Evolutionary conservation across 2,888 invertebrate species (phyloP).

Genomic region (Apeira syringaria): DNA sequence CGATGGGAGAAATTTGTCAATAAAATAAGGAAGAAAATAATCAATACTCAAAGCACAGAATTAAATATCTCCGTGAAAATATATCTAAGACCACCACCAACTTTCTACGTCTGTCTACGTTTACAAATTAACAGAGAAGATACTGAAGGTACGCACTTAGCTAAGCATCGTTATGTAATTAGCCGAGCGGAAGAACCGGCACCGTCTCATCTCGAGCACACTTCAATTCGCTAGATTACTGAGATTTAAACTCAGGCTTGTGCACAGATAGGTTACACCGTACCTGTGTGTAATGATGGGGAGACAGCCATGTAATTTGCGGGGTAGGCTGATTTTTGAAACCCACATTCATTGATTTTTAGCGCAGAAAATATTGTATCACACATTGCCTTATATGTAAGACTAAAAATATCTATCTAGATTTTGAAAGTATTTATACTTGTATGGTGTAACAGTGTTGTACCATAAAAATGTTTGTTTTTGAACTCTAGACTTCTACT

Average conservation of each 20-base stretch:
- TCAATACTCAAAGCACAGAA: too few species aligned
- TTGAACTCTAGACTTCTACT: too few species aligned
- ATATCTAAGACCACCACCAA: too few species aligned
- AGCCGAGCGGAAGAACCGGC: slow-evolving; percentile 35
- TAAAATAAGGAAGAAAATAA: too few species aligned
- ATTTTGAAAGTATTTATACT: too few species aligned
- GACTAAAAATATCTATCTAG: too few species aligned
- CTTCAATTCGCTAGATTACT: slow-evolving; percentile 45
- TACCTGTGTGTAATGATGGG: neutral
- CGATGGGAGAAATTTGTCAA: too few species aligned
- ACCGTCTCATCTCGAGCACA: slow-evolving; percentile 35
- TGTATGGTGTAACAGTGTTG: too few species aligned
- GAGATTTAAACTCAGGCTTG: slow-evolving; percentile 29
- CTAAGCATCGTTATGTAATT: slow-evolving; percentile 39
- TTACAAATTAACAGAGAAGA: slow-evolving; percentile 31
- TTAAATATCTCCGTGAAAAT: too few species aligned
- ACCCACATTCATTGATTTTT: neutral
- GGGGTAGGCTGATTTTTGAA: neutral
- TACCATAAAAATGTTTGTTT: too few species aligned
- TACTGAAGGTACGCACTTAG: slow-evolving; percentile 23
- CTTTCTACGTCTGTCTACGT: slow-evolving; percentile 5
- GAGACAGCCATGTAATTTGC: neutral
- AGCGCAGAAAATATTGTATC: too few species aligned
- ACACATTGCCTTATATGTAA: too few species aligned
- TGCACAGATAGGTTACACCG: slow-evolving; percentile 1